Evolutionary conservation across 1,140 invertebrate genomes (phyloP).

Genomic region (Ptiloglossa arizonensis): DNA sequence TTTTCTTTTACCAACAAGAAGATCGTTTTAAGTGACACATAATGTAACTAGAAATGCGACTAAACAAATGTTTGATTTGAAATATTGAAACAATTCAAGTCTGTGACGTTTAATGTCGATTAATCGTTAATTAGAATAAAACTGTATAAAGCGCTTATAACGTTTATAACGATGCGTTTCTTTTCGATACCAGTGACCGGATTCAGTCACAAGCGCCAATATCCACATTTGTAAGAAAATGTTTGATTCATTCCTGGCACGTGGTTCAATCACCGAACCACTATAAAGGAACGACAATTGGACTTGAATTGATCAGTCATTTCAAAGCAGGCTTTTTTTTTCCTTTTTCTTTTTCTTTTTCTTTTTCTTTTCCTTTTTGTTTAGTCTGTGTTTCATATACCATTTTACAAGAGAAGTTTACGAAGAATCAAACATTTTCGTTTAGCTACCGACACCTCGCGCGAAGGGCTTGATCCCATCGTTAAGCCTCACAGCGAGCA

Average conservation of each 20-base stretch:
- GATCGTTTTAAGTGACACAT: slow-evolving; percentile 55
- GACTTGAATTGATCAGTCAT: slow-evolving; percentile 45
- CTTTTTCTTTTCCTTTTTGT: not conserved
- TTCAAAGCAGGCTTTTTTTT: slow-evolving; percentile 35
- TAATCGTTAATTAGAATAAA: slow-evolving; percentile 13
- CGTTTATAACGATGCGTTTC: too few relatives aligned
- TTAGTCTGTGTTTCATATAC: slow-evolving; percentile 19
- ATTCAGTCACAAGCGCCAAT: slow-evolving; percentile 3
- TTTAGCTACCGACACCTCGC: slow-evolving; percentile 39
- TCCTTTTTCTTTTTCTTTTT: not conserved
- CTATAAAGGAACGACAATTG: slow-evolving; percentile 38
- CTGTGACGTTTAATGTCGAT: slow-evolving; percentile 42
- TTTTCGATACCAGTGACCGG: not conserved
- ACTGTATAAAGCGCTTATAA: slow-evolving; percentile 12
- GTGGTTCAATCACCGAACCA: not conserved
- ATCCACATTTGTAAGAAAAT: slow-evolving; percentile 34
- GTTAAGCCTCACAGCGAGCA: slow-evolving; percentile 62
- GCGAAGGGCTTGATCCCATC: slow-evolving; percentile 40
- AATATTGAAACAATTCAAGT: slow-evolving; percentile 49
- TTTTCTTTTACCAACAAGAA: slow-evolving; percentile 50
- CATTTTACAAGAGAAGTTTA: not conserved
- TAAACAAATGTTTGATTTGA: slow-evolving; percentile 46
- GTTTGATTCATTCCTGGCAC: slow-evolving; percentile 34
- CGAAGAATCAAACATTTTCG: slow-evolving; percentile 48
- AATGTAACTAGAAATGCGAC: slow-evolving; percentile 45